Evolutionary conservation across 2,797 vertebrate genomes (phyloP).

Genomic region (Scolopax bukidnonensis): DNA sequence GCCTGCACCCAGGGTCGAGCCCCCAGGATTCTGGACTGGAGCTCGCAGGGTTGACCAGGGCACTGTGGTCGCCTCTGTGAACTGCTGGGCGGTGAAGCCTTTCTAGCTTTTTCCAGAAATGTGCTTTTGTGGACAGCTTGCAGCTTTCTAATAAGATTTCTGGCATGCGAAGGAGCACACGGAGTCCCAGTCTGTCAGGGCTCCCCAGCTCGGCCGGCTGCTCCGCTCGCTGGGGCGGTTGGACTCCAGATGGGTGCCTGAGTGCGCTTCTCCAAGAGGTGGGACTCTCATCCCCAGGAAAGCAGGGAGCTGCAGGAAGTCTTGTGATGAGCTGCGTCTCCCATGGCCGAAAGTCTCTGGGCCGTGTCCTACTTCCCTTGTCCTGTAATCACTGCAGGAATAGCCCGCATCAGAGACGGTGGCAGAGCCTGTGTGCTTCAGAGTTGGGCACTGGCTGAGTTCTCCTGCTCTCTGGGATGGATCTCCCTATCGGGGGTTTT

Average conservation of each 20-base stretch:
- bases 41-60: fast-evolving
- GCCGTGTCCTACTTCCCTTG: background rate
- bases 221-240: background rate
- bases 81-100: fast-evolving
- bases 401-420: fast-evolving
- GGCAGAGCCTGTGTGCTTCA: fast-evolving
- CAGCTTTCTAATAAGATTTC: background rate
- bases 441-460: background rate
- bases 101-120: background rate
- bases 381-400: background rate
- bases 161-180: background rate
- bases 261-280: fast-evolving
- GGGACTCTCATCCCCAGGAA: background rate
- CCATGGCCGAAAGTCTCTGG: background rate
- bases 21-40: fast-evolving
- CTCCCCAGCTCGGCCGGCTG: background rate
- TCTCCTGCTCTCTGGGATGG: fast-evolving
- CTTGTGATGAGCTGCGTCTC: background rate
- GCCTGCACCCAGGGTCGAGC: fast-evolving
- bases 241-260: background rate
- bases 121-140: background rate
- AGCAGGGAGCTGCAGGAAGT: fast-evolving
- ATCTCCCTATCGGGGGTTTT: fast-evolving
- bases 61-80: fast-evolving
- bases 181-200: background rate